phyloP scores from a whole-genome alignment of 2,797 vertebrate species.

The Parambassis ranga region DNA sequence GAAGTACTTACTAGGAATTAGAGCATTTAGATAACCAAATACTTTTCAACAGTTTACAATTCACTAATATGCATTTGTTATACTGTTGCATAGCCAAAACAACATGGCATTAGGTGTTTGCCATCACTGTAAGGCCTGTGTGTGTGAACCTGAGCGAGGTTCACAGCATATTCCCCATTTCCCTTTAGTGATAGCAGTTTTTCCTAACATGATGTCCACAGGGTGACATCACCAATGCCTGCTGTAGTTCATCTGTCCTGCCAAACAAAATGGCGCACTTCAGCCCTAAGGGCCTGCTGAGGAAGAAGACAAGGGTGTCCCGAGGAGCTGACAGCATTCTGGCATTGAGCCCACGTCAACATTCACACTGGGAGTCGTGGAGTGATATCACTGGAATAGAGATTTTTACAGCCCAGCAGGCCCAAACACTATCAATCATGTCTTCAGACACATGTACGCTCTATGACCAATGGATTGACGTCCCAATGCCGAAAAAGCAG shows the following conservation, averaged over 20 bases:
- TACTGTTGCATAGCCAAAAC: no score
- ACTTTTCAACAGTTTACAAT: no score
- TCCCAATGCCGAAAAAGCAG: slow-evolving; percentile 13
- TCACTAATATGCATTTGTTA: no score
- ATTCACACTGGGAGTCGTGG: slow-evolving; percentile 46
- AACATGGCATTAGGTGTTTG: no score
- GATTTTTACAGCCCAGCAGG: slow-evolving; percentile 55
- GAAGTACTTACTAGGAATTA: no score
- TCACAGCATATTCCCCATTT: no score
- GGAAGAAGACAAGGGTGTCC: slow-evolving; percentile 55
- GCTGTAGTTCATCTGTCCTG: slow-evolving; percentile 36
- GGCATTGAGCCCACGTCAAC: slow-evolving; percentile 70
- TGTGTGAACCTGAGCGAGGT: no score
- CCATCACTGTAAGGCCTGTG: no score
- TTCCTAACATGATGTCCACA: slow-evolving; percentile 5
- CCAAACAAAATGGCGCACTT: slow-evolving; percentile 61
- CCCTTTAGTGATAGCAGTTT: background rate
- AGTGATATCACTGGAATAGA: slow-evolving; percentile 67
- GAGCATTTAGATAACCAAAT: no score
- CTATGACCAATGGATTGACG: slow-evolving; percentile 39
- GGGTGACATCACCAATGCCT: slow-evolving; percentile 51
- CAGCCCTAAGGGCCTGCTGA: slow-evolving; percentile 37
- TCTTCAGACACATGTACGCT: slow-evolving; percentile 38
- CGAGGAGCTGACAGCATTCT: slow-evolving; percentile 56
- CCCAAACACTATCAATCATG: slow-evolving; percentile 68